These are phyloP conservation scores for Globodera ellingtonae DNA, from an alignment of 1,140 invertebrate species.

Conservation along the genomic window DNA sequence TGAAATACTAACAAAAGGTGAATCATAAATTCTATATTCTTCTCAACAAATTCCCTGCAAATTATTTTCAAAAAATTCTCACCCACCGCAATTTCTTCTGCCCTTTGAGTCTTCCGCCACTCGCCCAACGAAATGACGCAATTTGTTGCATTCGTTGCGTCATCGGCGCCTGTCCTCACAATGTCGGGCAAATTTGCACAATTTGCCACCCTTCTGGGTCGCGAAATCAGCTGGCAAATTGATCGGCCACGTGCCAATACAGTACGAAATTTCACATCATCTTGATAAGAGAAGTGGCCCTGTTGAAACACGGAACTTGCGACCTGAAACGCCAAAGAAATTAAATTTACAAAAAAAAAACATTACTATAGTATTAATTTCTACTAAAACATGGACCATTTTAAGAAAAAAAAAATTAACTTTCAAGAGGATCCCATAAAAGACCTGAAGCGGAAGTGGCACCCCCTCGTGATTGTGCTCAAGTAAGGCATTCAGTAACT, in stretches of 20 bases:
- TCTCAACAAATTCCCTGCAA: no score
- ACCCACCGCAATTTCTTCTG: not conserved
- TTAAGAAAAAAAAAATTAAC: slow-evolving; percentile 15
- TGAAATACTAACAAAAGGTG: not conserved
- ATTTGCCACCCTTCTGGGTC: slow-evolving; percentile 5
- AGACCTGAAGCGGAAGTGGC: slow-evolving; percentile 36
- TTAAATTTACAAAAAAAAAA: no score
- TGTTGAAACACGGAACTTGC: slow-evolving; percentile 12
- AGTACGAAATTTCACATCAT: not conserved
- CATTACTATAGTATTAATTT: no score
- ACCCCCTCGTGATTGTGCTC: slow-evolving; percentile 30
- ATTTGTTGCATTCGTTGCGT: not conserved
- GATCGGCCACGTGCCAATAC: slow-evolving; percentile 9
- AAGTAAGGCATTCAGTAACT: slow-evolving; percentile 34
- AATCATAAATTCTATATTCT: not conserved
- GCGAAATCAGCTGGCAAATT: slow-evolving; percentile 1
- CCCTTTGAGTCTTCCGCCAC: not conserved
- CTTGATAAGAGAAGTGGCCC: not conserved
- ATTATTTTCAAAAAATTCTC: not conserved
- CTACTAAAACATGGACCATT: no score
- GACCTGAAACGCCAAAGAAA: slow-evolving; percentile 3
- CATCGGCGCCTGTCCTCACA: not conserved
- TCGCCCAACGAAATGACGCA: not conserved
- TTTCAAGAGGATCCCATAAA: not conserved
- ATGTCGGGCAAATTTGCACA: not conserved